These are phyloP conservation scores for Columbina picui DNA, from an alignment of 2,113 vertebrate genomes.

Conservation along the genomic window DNA sequence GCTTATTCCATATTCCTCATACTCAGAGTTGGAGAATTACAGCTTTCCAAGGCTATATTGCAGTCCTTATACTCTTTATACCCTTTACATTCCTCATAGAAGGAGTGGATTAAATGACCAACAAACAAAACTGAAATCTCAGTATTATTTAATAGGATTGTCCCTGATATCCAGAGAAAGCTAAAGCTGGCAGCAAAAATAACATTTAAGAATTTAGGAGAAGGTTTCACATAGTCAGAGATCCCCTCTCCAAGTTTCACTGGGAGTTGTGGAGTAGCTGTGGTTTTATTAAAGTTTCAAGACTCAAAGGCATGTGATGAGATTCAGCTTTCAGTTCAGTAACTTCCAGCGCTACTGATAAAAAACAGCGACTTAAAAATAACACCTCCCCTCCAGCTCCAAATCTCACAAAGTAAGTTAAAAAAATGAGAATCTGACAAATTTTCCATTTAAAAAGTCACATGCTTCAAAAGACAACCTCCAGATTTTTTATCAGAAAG, in stretches of 20 bases:
- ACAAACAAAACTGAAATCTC: neutral
- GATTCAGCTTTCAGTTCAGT: constrained; percentile 27
- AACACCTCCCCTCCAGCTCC: constrained; percentile 40
- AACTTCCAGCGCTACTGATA: neutral
- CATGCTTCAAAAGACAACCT: neutral
- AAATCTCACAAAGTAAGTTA: neutral
- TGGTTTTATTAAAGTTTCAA: constrained; percentile 5
- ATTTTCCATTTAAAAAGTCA: neutral
- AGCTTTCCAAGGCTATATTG: neutral
- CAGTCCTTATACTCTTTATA: neutral
- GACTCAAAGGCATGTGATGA: constrained; percentile 5
- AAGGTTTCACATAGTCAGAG: neutral
- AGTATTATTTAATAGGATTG: neutral
- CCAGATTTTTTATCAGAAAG: neutral
- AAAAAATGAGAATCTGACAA: neutral
- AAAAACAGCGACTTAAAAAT: constrained; percentile 4
- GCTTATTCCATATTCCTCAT: neutral
- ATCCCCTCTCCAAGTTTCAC: neutral
- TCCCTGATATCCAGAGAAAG: neutral
- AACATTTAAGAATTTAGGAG: neutral
- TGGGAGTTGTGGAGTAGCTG: neutral
- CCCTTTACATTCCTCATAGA: neutral
- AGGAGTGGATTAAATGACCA: neutral
- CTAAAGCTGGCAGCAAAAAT: neutral
- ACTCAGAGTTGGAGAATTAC: neutral